Evolutionary conservation across 37 sponge, comb jelly and placozoan genomes (phyloP), one percentile per base, ranked within the genome.

Genomic region (Tethya wilhelma): DNA sequence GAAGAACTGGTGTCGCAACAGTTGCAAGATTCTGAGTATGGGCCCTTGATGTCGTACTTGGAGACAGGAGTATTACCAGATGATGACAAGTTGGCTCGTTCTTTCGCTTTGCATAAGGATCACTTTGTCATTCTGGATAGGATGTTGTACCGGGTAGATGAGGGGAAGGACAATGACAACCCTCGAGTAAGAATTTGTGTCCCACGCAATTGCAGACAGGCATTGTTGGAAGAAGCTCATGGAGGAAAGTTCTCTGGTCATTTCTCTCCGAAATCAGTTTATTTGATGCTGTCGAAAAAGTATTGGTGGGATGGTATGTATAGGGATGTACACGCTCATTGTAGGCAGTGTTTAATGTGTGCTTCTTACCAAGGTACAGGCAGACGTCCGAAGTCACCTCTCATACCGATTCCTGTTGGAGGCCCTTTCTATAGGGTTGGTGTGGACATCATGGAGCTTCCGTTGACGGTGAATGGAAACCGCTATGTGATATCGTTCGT

Each of bases 271-370:
- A 69, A 56, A 8, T 79, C 73, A 59, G 43, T 86, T 19, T 29
- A 67, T 64, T 56, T 74, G 33, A 59, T 73, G 40, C 40, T 86
- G 12, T 14, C 57, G 17, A 60, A 69, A 28, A 80, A 79, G 30
- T 86, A 86, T 37, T 78, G 86, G 87, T 86, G 80, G 85, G 46
- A 30, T 38, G 85, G 83, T 23, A 82, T 84, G 78, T 29, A 46
- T 5, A 25, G 38, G 22, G 79, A 79, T 44, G 69, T 66, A 28
- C 55, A 30, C 42, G 1, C 22, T 1, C 33, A 34, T 44, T 79
- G 79, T 43, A 28, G 38, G 25, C n/a, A 69, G 3, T 88, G 89
- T 65, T 30, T 88, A 0, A 38, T 49, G 28, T 81, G 82, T 81
- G 77, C 82, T 42, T 58, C 82, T 23, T 46, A 60, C 19, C 9